Conservation (phyloP, 2,797 vertebrate genomes). For the Dicrostonyx torquatus region DNA sequence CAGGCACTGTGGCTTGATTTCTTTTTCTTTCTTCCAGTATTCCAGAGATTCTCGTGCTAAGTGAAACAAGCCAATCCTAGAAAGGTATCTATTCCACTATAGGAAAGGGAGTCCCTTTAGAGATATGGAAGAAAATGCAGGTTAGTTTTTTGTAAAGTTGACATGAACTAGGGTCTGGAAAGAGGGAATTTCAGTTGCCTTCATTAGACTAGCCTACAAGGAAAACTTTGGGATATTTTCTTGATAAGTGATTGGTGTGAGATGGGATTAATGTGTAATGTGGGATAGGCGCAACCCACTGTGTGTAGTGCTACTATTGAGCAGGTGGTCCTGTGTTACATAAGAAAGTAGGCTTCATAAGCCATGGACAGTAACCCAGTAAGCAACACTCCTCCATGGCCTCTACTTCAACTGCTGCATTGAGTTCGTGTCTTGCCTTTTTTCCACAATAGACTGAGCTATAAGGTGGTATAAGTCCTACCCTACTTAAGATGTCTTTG, state of each 20-base stretch:
- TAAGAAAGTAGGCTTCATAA: not conserved
- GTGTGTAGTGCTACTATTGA: no score
- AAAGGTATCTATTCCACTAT: not conserved
- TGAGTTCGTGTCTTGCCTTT: not conserved
- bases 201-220: not conserved
- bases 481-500: not conserved
- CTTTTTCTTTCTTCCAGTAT: constrained; percentile 23
- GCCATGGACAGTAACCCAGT: not conserved
- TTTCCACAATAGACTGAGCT: not conserved
- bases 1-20: not conserved
- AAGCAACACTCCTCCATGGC: not conserved
- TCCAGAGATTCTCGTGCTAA: no score
- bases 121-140: not conserved
- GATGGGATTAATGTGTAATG: not conserved
- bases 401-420: not conserved
- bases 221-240: not conserved
- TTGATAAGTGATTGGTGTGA: not conserved
- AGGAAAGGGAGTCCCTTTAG: not conserved
- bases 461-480: no score
- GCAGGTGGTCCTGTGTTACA: not conserved
- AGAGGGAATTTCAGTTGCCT: not conserved
- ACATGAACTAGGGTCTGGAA: not conserved
- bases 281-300: not conserved
- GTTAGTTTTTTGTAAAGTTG: not conserved
- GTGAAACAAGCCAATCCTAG: not conserved